Conservation (phyloP, 2,888 invertebrate genomes). For the Spicauda simplicius region DNA sequence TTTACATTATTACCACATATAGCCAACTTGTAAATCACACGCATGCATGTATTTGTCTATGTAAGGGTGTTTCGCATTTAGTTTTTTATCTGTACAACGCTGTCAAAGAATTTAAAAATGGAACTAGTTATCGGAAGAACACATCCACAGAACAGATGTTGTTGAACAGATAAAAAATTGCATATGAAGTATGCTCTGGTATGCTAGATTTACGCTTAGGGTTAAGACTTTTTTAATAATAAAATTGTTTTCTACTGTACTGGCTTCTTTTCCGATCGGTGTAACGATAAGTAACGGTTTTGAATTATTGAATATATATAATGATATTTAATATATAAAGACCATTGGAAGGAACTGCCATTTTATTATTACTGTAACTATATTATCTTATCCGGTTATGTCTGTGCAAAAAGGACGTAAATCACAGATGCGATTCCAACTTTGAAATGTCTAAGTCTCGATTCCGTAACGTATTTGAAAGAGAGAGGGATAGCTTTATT, state of each 20-base stretch:
- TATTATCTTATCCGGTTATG: conserved; percentile 38
- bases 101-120: conserved; percentile 30
- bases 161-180: conserved; percentile 60
- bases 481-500: background rate
- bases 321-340: conserved; percentile 72
- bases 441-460: background rate
- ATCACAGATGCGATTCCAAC: background rate
- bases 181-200: conserved; percentile 66
- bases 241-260: conserved; percentile 77
- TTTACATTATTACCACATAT: conserved; percentile 25
- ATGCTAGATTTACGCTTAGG: conserved; percentile 75
- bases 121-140: background rate
- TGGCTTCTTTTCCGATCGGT: conserved; percentile 77
- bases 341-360: conserved; percentile 82
- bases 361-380: conserved; percentile 65
- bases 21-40: conserved; percentile 44
- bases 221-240: conserved; percentile 73
- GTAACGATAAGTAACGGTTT: conserved; percentile 61
- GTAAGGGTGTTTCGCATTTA: conserved; percentile 58
- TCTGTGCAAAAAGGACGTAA: background rate
- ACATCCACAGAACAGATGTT: conserved; percentile 39
- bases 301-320: conserved; percentile 50
- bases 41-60: conserved; percentile 68
- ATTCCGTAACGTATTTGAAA: background rate
- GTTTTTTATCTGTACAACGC: conserved; percentile 61